Evolutionary conservation across 2,113 vertebrate genomes (phyloP).

Genomic region (Crotalus helleri): DNA sequence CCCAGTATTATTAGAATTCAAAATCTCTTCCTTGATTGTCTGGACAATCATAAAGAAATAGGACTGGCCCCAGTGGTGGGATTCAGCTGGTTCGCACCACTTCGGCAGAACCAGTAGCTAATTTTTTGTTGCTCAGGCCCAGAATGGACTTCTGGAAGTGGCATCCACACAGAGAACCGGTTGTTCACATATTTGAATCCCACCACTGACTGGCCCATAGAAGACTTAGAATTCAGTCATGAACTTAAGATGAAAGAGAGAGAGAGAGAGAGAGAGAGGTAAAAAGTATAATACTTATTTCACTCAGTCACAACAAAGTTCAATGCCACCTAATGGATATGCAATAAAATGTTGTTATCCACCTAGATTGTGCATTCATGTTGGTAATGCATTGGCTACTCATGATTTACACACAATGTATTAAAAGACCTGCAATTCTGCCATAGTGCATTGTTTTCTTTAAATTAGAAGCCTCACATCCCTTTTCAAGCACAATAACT

Average conservation of each 20-base stretch:
- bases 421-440: background rate
- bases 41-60: too few species aligned
- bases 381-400: background rate
- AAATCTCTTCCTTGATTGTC: background rate
- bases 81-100: too few species aligned
- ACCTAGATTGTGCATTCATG: background rate
- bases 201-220: background rate
- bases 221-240: background rate
- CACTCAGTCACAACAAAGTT: background rate
- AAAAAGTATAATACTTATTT: background rate
- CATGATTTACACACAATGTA: background rate
- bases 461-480: background rate
- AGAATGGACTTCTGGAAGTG: too few species aligned
- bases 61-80: too few species aligned
- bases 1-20: background rate
- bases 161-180: too few species aligned
- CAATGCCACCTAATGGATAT: background rate
- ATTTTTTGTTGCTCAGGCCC: too few species aligned
- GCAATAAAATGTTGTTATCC: background rate
- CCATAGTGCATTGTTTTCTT: background rate
- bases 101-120: too few species aligned
- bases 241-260: background rate
- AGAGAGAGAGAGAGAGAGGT: too few species aligned
- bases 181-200: too few species aligned
- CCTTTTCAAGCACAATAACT: background rate